A percentile compares a stretch with the other conserved stretches of the same genome.
Conservation (phyloP, 2,113 vertebrate species). For the Lanius ludovicianus region DNA sequence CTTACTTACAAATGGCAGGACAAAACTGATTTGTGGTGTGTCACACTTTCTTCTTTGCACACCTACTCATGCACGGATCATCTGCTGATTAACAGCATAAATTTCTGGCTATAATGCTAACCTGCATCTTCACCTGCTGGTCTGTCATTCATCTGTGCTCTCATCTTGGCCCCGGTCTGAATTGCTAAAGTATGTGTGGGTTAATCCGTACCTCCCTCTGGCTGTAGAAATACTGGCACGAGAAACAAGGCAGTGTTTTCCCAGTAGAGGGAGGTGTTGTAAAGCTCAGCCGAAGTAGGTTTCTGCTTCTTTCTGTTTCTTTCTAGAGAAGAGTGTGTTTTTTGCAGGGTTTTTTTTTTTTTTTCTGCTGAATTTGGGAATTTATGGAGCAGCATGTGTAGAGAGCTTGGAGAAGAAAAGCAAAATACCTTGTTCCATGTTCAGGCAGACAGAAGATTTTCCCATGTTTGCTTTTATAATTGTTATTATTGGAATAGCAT, state of each 20-base stretch:
- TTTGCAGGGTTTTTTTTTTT: background rate
- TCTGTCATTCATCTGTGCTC: background rate
- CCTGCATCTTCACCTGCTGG: background rate
- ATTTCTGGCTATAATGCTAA: background rate
- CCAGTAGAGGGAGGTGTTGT: slow-evolving; percentile 57
- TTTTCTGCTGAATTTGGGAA: background rate
- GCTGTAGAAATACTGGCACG: background rate
- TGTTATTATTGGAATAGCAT: background rate
- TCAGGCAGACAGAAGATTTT: background rate
- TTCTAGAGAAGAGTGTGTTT: background rate
- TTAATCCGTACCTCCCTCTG: background rate
- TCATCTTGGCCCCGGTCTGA: background rate
- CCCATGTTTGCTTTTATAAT: background rate
- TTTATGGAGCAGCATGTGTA: background rate
- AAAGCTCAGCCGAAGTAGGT: background rate
- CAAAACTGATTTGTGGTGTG: background rate
- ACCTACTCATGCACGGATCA: background rate
- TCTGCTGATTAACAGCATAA: background rate
- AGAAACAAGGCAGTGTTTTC: background rate
- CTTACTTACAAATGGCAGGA: background rate
- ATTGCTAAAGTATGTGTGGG: background rate
- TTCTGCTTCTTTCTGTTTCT: background rate
- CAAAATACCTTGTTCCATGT: fast-evolving
- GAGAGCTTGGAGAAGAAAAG: background rate
- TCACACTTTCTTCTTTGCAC: background rate